Conservation (phyloP, 2,888 invertebrate species). For the Esperia sulphurella region DNA sequence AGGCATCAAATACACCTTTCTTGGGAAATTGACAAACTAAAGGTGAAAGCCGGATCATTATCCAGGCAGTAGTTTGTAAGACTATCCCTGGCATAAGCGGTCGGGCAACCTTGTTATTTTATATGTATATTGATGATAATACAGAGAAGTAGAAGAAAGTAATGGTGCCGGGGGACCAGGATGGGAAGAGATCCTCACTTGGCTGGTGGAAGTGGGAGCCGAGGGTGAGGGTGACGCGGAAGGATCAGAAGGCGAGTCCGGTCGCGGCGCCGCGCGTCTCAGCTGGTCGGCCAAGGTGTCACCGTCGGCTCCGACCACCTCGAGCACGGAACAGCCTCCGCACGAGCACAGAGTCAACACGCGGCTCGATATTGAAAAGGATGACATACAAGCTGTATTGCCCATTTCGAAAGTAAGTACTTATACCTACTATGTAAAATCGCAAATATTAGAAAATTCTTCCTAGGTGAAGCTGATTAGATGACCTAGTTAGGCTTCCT, state of each 20-base stretch:
- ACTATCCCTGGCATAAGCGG: no score
- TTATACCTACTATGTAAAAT: no score
- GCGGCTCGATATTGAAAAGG: slow-evolving; percentile 93
- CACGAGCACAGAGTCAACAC: slow-evolving; percentile 85
- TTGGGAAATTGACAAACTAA: no score
- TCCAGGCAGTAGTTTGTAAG: no score
- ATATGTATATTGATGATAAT: slow-evolving; percentile 10
- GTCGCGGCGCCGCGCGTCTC: slow-evolving; percentile 90
- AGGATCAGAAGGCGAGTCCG: slow-evolving; percentile 74
- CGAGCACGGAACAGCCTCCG: slow-evolving; percentile 64
- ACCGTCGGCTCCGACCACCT: slow-evolving; percentile 40
- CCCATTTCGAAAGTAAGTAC: slow-evolving; percentile 92
- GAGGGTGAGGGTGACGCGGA: slow-evolving; percentile 81
- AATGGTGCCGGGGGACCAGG: slow-evolving; percentile 64
- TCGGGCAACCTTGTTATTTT: neutral
- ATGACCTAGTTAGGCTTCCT: no score
- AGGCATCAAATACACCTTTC: no score
- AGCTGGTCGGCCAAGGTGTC: slow-evolving; percentile 87
- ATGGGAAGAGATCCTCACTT: slow-evolving; percentile 92
- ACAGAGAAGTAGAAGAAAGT: slow-evolving; percentile 56
- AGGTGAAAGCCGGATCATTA: no score
- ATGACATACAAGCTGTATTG: slow-evolving; percentile 94
- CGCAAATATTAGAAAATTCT: no score
- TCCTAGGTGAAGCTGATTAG: no score
- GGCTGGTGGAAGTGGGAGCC: slow-evolving; percentile 94